Evolutionary conservation across 2,113 vertebrate species (phyloP).

Genomic region (Candoia aspera): DNA sequence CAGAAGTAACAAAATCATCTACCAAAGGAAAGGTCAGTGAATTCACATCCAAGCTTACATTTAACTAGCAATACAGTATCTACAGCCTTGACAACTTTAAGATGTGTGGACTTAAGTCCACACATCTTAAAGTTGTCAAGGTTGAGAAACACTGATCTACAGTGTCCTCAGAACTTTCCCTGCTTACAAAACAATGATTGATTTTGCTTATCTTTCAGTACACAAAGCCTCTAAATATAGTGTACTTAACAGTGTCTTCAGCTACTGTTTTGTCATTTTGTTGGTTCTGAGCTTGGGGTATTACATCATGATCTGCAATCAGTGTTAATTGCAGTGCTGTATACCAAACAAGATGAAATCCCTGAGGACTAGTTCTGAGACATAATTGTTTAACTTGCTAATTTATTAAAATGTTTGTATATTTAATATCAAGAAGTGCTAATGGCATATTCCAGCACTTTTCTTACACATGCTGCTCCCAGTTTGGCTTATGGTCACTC

Average conservation of each 20-base stretch:
- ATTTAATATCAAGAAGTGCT: neutral
- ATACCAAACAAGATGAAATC: slow-evolving; percentile 9
- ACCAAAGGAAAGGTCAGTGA: neutral
- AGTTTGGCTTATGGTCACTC: too few relatives aligned
- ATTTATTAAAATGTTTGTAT: neutral
- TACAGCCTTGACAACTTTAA: too few relatives aligned
- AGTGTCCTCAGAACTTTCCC: neutral
- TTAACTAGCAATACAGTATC: neutral
- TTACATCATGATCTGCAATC: neutral
- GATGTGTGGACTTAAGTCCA: too few relatives aligned
- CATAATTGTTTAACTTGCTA: slow-evolving; percentile 6
- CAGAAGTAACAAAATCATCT: neutral
- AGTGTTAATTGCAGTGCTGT: neutral
- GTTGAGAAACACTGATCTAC: too few relatives aligned
- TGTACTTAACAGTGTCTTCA: neutral
- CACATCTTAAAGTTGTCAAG: too few relatives aligned
- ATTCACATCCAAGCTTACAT: neutral
- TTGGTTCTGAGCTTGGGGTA: neutral
- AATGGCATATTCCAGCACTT: neutral
- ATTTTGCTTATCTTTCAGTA: neutral
- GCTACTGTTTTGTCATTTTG: neutral
- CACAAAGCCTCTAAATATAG: neutral
- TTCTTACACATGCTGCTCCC: too few relatives aligned
- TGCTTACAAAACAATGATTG: neutral
- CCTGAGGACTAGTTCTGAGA: neutral